Percentiles rank a stretch among this genome's conserved stretches.
phyloP scores from a whole-genome alignment of 2,888 invertebrate genomes.

The Xylophagus ater region DNA sequence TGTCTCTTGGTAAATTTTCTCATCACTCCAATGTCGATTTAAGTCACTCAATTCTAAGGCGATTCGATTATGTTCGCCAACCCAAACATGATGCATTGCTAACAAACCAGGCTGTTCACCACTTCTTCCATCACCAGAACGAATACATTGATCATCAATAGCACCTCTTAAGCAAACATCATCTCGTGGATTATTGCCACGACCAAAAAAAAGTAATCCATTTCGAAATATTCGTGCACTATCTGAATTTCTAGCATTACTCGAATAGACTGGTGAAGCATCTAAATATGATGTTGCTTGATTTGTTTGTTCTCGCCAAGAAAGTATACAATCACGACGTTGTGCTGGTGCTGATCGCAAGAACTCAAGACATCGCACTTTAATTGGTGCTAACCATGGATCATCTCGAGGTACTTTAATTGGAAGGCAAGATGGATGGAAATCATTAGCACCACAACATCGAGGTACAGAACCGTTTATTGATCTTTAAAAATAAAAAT shows the following conservation, averaged over 20 bases:
- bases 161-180: slow-evolving; percentile 63
- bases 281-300: slow-evolving; percentile 74
- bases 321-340: slow-evolving; percentile 64
- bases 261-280: slow-evolving; percentile 72
- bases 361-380: slow-evolving; percentile 70
- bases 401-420: slow-evolving; percentile 63
- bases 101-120: slow-evolving; percentile 62
- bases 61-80: slow-evolving; percentile 48
- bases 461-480: slow-evolving; percentile 70
- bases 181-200: slow-evolving; percentile 53
- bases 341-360: slow-evolving; percentile 72
- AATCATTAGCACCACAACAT: slow-evolving; percentile 49
- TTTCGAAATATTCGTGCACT: slow-evolving; percentile 63
- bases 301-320: slow-evolving; percentile 76
- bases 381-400: slow-evolving; percentile 57
- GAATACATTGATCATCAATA: slow-evolving; percentile 61
- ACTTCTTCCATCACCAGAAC: slow-evolving; percentile 65
- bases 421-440: slow-evolving; percentile 80
- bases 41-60: slow-evolving; percentile 57
- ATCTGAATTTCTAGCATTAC: slow-evolving; percentile 59
- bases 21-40: slow-evolving; percentile 83
- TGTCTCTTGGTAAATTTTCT: slow-evolving; percentile 74
- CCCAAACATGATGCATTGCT: slow-evolving; percentile 39
- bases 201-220: slow-evolving; percentile 56
- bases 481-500: slow-evolving; percentile 29